These are phyloP conservation scores for Eremobia ochroleuca DNA, from an alignment of 2,888 invertebrate species.

Conservation along the genomic window DNA sequence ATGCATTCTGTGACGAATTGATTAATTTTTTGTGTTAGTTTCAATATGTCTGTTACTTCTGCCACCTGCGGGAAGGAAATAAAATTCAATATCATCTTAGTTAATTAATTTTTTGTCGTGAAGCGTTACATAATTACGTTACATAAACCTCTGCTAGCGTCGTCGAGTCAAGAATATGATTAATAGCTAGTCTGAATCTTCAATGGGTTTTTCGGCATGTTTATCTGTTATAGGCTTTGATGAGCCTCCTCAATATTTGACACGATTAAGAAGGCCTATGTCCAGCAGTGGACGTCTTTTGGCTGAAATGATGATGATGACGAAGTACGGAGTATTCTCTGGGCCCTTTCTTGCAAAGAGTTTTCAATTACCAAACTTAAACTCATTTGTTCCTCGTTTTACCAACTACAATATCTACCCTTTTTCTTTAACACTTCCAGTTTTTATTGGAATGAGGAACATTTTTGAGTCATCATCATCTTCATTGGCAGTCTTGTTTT, in stretches of 20 bases:
- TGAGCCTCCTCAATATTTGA: background rate
- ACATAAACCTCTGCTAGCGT: background rate
- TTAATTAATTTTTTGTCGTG: too few relatives aligned
- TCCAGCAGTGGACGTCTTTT: too few relatives aligned
- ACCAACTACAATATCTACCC: background rate
- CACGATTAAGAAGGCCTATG: too few relatives aligned
- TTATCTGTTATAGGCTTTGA: background rate
- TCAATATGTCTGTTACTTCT: background rate
- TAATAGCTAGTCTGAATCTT: background rate
- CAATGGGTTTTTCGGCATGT: background rate
- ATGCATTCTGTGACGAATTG: slow-evolving; percentile 29
- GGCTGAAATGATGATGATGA: too few relatives aligned
- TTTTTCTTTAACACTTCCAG: background rate
- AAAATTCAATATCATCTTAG: background rate
- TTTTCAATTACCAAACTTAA: background rate
- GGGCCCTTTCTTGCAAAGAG: background rate
- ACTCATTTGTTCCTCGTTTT: background rate
- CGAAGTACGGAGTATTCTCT: background rate
- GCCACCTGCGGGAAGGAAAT: slow-evolving; percentile 2
- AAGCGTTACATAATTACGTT: background rate
- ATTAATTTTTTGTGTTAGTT: slow-evolving; percentile 5
- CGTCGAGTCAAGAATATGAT: background rate
- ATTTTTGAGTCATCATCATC: background rate
- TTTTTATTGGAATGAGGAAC: background rate
- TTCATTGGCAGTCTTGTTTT: background rate